Evolutionary conservation across 2,888 invertebrate genomes (phyloP).

Genomic region (Drosophila antonietae): DNA sequence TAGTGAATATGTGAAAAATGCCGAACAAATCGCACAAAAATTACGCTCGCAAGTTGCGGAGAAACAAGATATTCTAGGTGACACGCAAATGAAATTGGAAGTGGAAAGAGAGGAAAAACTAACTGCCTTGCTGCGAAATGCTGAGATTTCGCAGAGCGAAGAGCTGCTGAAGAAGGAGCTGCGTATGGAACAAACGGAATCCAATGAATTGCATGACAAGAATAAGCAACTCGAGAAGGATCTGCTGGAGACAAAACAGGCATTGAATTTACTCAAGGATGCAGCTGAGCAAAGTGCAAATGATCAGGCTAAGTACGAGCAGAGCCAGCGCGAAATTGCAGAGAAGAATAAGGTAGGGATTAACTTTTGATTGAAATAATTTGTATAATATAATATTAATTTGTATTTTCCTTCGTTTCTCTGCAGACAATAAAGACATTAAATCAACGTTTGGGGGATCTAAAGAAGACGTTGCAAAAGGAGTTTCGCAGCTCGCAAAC

Average conservation of each 20-base stretch:
- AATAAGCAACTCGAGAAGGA: constrained; percentile 85
- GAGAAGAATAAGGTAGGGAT: constrained; percentile 87
- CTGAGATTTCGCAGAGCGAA: constrained; percentile 92
- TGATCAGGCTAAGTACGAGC: constrained; percentile 74
- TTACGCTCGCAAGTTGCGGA: constrained; percentile 76
- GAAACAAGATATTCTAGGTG: constrained; percentile 78
- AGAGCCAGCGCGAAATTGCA: constrained; percentile 86
- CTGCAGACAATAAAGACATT: constrained; percentile 92
- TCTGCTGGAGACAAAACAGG: constrained; percentile 82
- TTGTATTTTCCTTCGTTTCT: background rate
- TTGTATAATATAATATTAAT: constrained; percentile 49
- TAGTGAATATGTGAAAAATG: constrained; percentile 82
- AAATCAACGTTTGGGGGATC: constrained; percentile 93
- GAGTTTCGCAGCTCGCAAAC: constrained; percentile 87
- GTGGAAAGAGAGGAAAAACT: constrained; percentile 90
- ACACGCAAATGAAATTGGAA: constrained; percentile 76
- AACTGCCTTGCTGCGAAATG: constrained; percentile 90
- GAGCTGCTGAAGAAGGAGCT: constrained; percentile 91
- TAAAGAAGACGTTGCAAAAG: constrained; percentile 95
- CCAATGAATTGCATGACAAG: constrained; percentile 86
- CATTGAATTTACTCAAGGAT: constrained; percentile 69
- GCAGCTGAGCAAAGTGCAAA: constrained; percentile 67
- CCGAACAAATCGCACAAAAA: constrained; percentile 80
- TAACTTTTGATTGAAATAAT: background rate
- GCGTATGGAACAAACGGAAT: constrained; percentile 89